Evolutionary conservation across 2,888 invertebrate species (phyloP), one percentile per base, ranked within the genome.

Genomic region (Prosapia bicincta): DNA sequence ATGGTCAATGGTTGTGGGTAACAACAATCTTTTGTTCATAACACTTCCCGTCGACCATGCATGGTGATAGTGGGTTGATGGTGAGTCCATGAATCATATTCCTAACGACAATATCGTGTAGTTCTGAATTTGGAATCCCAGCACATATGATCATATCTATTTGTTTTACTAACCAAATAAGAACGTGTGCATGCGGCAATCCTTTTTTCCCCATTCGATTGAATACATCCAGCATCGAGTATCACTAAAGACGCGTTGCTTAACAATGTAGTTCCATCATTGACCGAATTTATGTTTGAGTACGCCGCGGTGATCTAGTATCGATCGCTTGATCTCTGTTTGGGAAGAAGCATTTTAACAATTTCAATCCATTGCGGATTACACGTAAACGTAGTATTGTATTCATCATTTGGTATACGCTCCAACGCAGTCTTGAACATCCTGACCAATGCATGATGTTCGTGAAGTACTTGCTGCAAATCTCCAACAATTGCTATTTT

Each of bases 151-250:
- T 74, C 13, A 26, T 30, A 74, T 77, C 78, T 25, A 78, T 75
- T 38, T 78, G 69, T 43, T 72, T 65, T 3, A 66, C 66, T 26
- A 83, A 79, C 83, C 83, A 84, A 79, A 82, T 28, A 26, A 84
- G 69, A 78, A 82, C 80, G 71, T 81, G 82, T 23, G 80, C 82
- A 76, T 83, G 80, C 28, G 83, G 83, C 67, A 84, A 78, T 25
- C 83, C 83, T 66, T 82, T 72, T 84, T 84, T 75, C 84, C 83
- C 81, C 81, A 82, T 71, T 83, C 81, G 30, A 81, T 72, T 9
- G 80, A 65, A 65, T 65, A 76, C 54, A 65, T 75, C 66, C 43
- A 81, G 68, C 81, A 81, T 24, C 78, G 76, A n/a, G n/a, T n/a
- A n/a, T n/a, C n/a, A n/a, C n/a, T n/a, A n/a, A n/a, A n/a, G n/a